Conservation (phyloP, 2,113 vertebrate genomes). For the Labrus mixtus region DNA sequence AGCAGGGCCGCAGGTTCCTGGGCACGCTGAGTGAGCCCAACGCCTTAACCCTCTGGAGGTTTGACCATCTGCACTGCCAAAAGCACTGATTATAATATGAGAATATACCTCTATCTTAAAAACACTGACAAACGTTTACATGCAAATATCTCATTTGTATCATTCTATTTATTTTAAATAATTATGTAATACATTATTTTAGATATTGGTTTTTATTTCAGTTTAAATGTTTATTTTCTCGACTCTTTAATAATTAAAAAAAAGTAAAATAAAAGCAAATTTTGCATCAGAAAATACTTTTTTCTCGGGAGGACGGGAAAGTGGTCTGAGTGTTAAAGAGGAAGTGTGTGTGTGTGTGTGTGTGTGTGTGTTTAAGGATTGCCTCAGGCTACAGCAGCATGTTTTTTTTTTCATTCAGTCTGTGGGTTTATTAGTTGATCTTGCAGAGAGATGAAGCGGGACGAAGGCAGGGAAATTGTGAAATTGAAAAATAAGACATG, state of each 20-base stretch:
- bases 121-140: too few relatives aligned
- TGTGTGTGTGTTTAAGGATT: not conserved
- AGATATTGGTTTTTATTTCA: too few relatives aligned
- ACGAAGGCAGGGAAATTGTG: not conserved
- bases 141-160: not conserved
- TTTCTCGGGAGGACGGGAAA: conserved; percentile 17
- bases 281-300: not conserved
- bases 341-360: not conserved
- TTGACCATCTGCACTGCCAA: conserved; percentile 42
- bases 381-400: conserved; percentile 35
- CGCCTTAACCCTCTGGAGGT: conserved; percentile 43
- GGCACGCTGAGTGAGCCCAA: conserved; percentile 3
- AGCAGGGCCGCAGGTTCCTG: conserved; percentile 51
- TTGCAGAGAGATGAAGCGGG: not conserved
- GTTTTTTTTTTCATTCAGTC: conserved; percentile 43
- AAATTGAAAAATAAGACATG: not conserved
- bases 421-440: conserved; percentile 33
- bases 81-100: not conserved
- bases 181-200: not conserved
- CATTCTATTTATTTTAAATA: not conserved
- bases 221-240: not conserved
- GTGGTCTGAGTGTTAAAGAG: not conserved
- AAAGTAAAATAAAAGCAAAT: not conserved
- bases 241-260: too few relatives aligned
- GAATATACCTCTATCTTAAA: too few relatives aligned